These are phyloP conservation scores for Calosoma granatense DNA, from an alignment of 1,140 invertebrate genomes.

Conservation along the genomic window DNA sequence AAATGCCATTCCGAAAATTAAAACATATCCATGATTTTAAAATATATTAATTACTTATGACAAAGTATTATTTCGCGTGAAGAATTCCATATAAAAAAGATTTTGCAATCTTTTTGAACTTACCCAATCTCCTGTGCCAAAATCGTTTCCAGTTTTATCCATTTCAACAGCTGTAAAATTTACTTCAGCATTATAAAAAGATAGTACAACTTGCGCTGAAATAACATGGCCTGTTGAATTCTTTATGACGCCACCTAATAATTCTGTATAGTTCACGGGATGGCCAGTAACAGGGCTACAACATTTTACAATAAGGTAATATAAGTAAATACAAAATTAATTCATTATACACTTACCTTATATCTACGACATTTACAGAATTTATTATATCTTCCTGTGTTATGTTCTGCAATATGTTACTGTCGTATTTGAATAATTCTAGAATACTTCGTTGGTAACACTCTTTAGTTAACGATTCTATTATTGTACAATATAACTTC, in stretches of 20 bases:
- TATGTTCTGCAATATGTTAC: conserved; percentile 39
- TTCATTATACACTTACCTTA: conserved; percentile 27
- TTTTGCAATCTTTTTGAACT: conserved; percentile 27
- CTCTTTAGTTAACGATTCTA: conserved; percentile 34
- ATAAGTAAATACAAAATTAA: conserved; percentile 1
- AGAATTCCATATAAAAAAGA: conserved; percentile 13
- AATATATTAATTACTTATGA: no score
- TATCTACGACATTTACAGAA: conserved; percentile 46
- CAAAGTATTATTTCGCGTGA: no score
- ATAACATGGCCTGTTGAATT: conserved; percentile 52
- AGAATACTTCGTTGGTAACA: conserved; percentile 56
- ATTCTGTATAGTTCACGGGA: conserved; percentile 48
- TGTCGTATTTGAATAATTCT: conserved; percentile 59
- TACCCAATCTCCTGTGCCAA: conserved; percentile 65
- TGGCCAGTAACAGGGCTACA: conserved; percentile 54
- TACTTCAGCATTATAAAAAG: conserved; percentile 52
- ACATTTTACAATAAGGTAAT: conserved; percentile 11
- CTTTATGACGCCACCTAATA: conserved; percentile 48
- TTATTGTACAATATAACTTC: conserved; percentile 46
- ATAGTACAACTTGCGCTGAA: conserved; percentile 48
- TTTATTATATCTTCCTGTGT: conserved; percentile 51
- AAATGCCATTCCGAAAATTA: neutral
- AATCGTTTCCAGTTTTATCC: conserved; percentile 52
- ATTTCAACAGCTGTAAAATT: conserved; percentile 55
- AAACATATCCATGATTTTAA: neutral